Base-by-base conservation (phyloP, 2,888 invertebrate species). In the Ochropacha duplaris region DNA sequence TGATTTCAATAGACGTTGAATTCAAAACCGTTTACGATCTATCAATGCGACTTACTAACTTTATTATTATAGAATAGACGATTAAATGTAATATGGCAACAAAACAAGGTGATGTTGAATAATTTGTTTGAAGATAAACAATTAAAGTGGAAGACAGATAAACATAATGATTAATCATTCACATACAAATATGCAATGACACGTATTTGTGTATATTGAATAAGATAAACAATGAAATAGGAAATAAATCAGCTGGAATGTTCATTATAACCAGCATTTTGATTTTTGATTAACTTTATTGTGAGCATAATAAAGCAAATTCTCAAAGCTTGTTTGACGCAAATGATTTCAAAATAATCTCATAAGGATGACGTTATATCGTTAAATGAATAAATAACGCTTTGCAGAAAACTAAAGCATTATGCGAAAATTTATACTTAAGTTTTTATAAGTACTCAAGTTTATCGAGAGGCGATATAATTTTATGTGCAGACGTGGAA, bases 191-290 rank as follows among this genome's bases (percentile, higher is more conserved):
- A 44, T 44, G 44, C 44, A 44, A 44, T 44, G 44, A 19, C 44
- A 44, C 44, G 44, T 44, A 44, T 44, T 44, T 44, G 44, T 44
- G 16, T 44, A 19, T 44, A 9, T 5, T 44, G 44, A 44, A 19
- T 19, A 19, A 44, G 44, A 44, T 44, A 44, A 44, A 44, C 19
- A 19, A 44, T 44, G n/a, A 44, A 39, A 39, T 44, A n/a, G 44
- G 19, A 44, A 44, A 44, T 44, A 44, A 22, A 39, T 52, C 56
- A 60, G 62, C 55, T 56, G 61, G 60, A 58, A 64, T 52, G 55
- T 54, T 26, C 31, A 54, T 52, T n/a, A 49, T 28, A 50, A 56
- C 16, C 19, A 44, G 44, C 44, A 44, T 44, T 44, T 44, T 19
- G 31, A 31, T 31, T 31, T 12, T 12, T 2, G 8, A 24, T 5